Evolutionary conservation across 1,140 invertebrate genomes (phyloP).

Genomic region (Drosophila kurseongensis): DNA sequence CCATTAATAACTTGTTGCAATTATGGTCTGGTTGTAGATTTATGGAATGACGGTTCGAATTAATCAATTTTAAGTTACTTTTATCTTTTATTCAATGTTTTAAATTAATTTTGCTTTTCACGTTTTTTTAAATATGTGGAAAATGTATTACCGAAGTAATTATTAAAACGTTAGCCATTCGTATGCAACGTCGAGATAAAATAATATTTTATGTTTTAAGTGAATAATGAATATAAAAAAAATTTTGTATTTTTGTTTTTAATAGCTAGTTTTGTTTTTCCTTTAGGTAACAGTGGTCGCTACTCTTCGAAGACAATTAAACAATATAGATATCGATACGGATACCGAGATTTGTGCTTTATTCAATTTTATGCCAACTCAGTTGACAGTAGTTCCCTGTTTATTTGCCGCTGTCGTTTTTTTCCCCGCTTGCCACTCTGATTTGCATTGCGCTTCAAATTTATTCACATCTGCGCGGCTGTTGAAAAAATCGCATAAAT

Average conservation of each 20-base stretch:
- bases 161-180: too few relatives aligned
- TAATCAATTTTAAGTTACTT: neutral
- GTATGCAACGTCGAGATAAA: too few relatives aligned
- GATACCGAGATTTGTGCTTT: constrained; percentile 9
- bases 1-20: constrained; percentile 20
- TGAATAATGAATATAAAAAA: too few relatives aligned
- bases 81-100: neutral
- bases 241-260: too few relatives aligned
- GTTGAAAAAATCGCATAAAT: constrained; percentile 62
- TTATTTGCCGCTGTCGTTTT: constrained; percentile 17
- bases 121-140: neutral
- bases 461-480: constrained; percentile 56
- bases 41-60: neutral
- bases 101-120: neutral
- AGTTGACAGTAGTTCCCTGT: constrained; percentile 32
- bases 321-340: neutral
- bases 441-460: constrained; percentile 68
- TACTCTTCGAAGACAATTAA: constrained; percentile 17
- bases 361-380: constrained; percentile 30
- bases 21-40: constrained; percentile 7
- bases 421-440: constrained; percentile 47
- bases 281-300: too few relatives aligned
- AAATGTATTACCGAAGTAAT: too few relatives aligned
- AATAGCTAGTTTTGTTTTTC: too few relatives aligned
- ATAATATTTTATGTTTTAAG: too few relatives aligned